Evolutionary conservation across 2,113 vertebrate genomes (phyloP), one percentile per base, ranked within the genome.

Genomic region (Garra rufa): DNA sequence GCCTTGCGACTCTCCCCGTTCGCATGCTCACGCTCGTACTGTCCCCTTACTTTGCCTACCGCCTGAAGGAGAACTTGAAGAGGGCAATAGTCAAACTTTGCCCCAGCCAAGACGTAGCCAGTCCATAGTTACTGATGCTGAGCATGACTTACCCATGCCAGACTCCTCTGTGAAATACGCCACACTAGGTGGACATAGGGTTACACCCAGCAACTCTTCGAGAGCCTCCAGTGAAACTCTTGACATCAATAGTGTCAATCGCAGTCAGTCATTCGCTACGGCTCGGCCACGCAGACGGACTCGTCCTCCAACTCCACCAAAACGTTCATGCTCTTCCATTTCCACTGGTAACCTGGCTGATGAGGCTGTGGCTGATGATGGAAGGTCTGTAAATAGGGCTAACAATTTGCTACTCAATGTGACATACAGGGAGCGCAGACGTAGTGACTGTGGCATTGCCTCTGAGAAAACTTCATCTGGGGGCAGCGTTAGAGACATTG

Each of bases 281-380:
- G 95, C 88, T 5, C 94, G 98, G 6, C 98, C 97, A 3, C 96
- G 97, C 50, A 96, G 97, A 86, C 98, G 97, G 92, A 97, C 97
- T 0, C 97, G 97, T 0, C 98, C 98, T 0, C 98, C 98, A 0
- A 97, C 98, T 0, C 98, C 98, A 0, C 98, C 98, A 4, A 99
- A 98, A 83, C 96, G 98, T 17, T 99, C 98, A 87, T 98, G 98
- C 88, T 99, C 98, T 0, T 96, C 98, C 86, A 96, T 98, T 87
- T 96, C 96, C 1, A 96, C 96, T 0, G 92, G 93, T 3, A 96
- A 96, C 21, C 94, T 96, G 85, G 93, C 92, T 0, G 97, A 94
- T 1, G 94, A 94, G 21, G 89, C 43, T 0, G 86, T 17, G 19
- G 41, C 69, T 24, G 75, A 82, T 46, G 87, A 85, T 17, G 94